Evolutionary conservation across 2,797 vertebrate species (phyloP), one percentile per base, ranked within the genome.

Genomic region (Loris lydekkerianus): DNA sequence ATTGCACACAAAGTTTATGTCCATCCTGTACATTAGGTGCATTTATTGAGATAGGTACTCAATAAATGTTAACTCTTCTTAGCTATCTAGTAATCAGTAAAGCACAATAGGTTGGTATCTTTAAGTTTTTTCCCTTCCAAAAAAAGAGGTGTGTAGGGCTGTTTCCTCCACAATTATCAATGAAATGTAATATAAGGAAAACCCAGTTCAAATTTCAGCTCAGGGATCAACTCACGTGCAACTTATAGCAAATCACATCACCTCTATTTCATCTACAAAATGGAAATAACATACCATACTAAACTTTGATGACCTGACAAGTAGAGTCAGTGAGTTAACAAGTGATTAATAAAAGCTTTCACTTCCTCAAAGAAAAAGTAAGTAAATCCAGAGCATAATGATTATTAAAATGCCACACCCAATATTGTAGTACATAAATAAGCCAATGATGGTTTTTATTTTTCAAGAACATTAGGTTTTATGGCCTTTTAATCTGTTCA

Each of bases 381-480:
- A 86, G n/a, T 53, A 80, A 96, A 86, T 34, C 3, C n/a, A 75
- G 53, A 84, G 73, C 9, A 61, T 43, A 23, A 60, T 70, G 70
- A 75, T 60, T 91, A 92, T 85, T 89, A 89, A 96, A 95, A 95
- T 5, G 80, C 46, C 88, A 94, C 5, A 10, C 31, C 80, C 76
- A 87, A 10, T 81, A 81, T 78, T 60, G 80, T 7, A 9, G 43
- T 56, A 86, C 43, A 63, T 61, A 92, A 80, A 92, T 69, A 96
- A 92, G 56, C 63, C 78, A 92, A 34, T 63, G 49, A 89, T 84
- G 34, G 60, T 81, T 84, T 76, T 91, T 78, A 86, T 4, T 80
- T 91, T 91, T 86, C 70, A 86, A 93, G 81, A 96, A 91, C 72
- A 77, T 92, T 73, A 94, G 56, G n/a, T 65, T 76, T 93, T 80